Evolutionary conservation across 2,888 invertebrate species (phyloP).

Genomic region (Microplitis manilae): DNA sequence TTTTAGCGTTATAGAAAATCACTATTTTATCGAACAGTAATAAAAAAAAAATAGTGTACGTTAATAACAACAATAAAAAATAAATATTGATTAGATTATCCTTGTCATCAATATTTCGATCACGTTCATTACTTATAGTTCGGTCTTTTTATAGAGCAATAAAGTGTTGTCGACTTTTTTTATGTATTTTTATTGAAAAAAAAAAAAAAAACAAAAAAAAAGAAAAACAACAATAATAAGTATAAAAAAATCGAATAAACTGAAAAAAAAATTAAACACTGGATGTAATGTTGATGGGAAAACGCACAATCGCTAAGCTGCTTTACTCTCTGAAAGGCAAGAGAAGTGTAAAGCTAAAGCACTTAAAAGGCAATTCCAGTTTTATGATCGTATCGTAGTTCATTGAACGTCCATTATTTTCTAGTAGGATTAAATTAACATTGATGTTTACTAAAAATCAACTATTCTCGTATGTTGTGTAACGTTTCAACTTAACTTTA

Average conservation of each 20-base stretch:
- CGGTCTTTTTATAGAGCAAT: background rate
- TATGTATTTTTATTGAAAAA: background rate
- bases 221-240: background rate
- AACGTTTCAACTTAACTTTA: too few relatives aligned
- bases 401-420: conserved; percentile 39
- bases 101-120: background rate
- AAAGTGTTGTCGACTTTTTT: background rate
- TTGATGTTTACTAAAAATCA: conserved; percentile 27
- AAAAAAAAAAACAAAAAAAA: background rate
- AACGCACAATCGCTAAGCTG: conserved; percentile 31
- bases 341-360: conserved; percentile 24
- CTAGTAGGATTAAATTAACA: conserved; percentile 28
- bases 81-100: background rate
- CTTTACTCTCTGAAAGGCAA: conserved; percentile 23
- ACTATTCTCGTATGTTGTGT: background rate
- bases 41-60: background rate
- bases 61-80: background rate
- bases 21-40: background rate
- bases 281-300: background rate
- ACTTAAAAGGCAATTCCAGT: conserved; percentile 29
- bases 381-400: conserved; percentile 37
- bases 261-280: background rate
- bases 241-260: background rate
- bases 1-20: background rate
- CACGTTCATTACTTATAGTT: background rate